Evolutionary conservation across 2,797 vertebrate species (phyloP), one percentile per base, ranked within the genome.

Genomic region (Phrynocephalus vlangalii): DNA sequence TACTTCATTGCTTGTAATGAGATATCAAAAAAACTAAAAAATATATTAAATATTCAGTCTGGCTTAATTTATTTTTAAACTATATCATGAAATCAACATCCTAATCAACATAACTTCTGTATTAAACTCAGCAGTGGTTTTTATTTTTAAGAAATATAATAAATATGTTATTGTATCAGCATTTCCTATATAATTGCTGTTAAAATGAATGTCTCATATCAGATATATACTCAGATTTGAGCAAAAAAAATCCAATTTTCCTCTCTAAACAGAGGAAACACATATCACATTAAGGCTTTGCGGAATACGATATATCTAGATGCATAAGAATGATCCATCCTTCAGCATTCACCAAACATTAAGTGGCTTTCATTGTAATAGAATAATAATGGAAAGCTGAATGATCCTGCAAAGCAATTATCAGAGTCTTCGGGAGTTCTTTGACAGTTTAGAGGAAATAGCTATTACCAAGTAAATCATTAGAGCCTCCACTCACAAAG

Each of bases 381-480:
- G 28, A 13, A 30, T 52, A 71, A 13, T 82, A 70, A 82, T 11
- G 63, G 60, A 13, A 30, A 81, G 33, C 33, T 50, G 22, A 60
- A 66, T 81, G 79, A 38, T 66, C 28, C 24, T 9, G 28, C 67
- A 82, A 82, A 82, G 81, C 44, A 82, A 71, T 82, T 71, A 71
- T 70, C 67, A 70, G 81, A n/a, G 50, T 70, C 20, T 33, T 56
- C 24, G 2, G 8, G 28, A 30, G 44, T 24, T 72, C 28, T 33
- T 60, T 56, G 68, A 33, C 20, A 73, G 44, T 6, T 11, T 83
- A 48, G 9, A 75, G 52, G 9, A 84, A 60, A 60, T 56, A 24
- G 30, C 13, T 60, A 73, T 60, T 73, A 38, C 30, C 73, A 30
- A 38, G 67, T 52, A 83, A 71, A 84, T 84, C 38, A 75, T 60